Evolutionary conservation across 2,797 vertebrate genomes (phyloP).

Genomic region (Huso huso): DNA sequence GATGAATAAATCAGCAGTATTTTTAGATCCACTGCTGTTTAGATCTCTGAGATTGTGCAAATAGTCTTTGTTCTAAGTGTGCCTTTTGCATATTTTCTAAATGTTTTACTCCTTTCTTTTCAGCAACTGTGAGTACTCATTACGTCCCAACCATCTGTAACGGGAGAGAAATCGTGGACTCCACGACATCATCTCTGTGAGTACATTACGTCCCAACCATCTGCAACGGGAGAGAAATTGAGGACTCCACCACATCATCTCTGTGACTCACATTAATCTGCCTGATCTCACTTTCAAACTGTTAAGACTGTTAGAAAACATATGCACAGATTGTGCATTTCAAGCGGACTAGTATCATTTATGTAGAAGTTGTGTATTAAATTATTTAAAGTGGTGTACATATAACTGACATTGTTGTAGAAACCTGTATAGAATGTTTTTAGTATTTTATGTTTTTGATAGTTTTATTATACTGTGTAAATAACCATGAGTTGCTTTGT

Average conservation of each 20-base stretch:
- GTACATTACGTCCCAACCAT: conserved; percentile 76
- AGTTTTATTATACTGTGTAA: conserved; percentile 76
- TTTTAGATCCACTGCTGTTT: too few species aligned
- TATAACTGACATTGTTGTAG: conserved; percentile 82
- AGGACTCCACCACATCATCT: conserved; percentile 96
- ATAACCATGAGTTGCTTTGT: conserved; percentile 75
- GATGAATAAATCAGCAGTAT: too few species aligned
- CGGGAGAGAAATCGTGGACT: conserved; percentile 93
- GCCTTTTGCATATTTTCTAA: too few species aligned
- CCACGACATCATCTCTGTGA: conserved; percentile 98
- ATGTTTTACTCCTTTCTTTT: conserved; percentile 27
- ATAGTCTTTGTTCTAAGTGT: too few species aligned
- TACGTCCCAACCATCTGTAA: conserved; percentile 91
- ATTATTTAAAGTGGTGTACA: conserved; percentile 99
- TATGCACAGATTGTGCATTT: conserved; percentile 58
- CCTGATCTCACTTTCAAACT: conserved; percentile 48
- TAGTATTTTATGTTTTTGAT: conserved; percentile 79
- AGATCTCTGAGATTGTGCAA: too few species aligned
- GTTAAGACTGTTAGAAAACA: conserved; percentile 81
- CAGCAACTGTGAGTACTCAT: conserved; percentile 82
- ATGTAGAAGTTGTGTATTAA: conserved; percentile 95
- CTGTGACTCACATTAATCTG: conserved; percentile 70
- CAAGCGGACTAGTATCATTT: conserved; percentile 63
- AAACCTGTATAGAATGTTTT: conserved; percentile 88
- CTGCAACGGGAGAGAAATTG: conserved; percentile 94